Base-by-base conservation (phyloP, 2,888 invertebrate genomes). In the Eupithecia inturbata region DNA sequence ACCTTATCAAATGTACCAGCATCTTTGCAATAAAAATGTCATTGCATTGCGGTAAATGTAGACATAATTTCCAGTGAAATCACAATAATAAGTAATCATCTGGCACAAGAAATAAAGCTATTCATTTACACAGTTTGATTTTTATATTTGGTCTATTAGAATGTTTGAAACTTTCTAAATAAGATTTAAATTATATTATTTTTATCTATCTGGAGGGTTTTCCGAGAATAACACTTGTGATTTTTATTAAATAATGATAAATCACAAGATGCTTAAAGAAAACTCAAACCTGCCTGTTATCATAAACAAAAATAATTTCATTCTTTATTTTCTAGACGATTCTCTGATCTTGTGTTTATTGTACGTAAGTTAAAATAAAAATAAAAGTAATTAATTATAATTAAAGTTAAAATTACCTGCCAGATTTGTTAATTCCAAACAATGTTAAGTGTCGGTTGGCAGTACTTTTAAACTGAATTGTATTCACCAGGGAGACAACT, bases 401-500 rank as follows among this genome's bases (percentile, higher is more conserved):
- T 2, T 3, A 4, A 16, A 1, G 9, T 9, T 49, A 49, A 49
- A n/a, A 6, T n/a, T 7, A 49, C 9, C n/a, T 49, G 6, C 22
- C 1, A 26, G 22, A 26, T 57, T 57, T 57, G 26, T 57, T 49
- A 22, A 22, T 53, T 22, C 3, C 22, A 22, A 22, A 5, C 4
- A n/a, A 49, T 49, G 36, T 36, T 41, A 41, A 41, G 14, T 41
- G 19, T 45, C 19, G n/a, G 9, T 19, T n/a, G 49, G 49, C n/a
- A n/a, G 26, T 22, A 31, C 12, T n/a, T n/a, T 19, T 64, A 33
- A 64, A 12, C n/a, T 22, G 4, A 16, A 33, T n/a, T 33, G 12
- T 31, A 78, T 78, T 69, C 10, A 41, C 88, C 87, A 97, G 98
- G 98, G 97, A 77, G 96, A 96, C 82, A 95, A 93, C 83, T 98